Evolutionary conservation across 2,888 invertebrate species (phyloP).

Genomic region (Pelosia muscerda): DNA sequence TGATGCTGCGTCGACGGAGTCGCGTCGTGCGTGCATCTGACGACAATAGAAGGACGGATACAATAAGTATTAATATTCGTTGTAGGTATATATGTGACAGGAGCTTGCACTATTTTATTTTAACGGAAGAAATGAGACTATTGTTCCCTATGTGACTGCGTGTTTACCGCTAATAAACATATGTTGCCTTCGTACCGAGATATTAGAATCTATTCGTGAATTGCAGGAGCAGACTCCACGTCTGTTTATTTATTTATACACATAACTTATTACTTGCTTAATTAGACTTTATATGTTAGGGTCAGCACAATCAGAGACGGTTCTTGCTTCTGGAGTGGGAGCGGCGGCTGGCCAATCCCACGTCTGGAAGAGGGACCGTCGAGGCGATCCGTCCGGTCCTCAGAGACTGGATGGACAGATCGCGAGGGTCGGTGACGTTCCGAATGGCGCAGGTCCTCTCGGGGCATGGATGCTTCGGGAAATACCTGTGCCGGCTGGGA

Average conservation of each 20-base stretch:
- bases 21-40: slow-evolving; percentile 53
- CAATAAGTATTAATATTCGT: slow-evolving; percentile 63
- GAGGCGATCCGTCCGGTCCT: too few species aligned
- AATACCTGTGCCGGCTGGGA: too few species aligned
- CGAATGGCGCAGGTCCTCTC: too few species aligned
- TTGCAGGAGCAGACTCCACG: not conserved
- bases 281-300: not conserved
- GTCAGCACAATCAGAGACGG: too few species aligned
- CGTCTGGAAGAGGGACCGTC: too few species aligned
- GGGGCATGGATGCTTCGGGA: too few species aligned
- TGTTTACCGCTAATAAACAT: not conserved
- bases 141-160: not conserved
- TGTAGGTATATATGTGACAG: slow-evolving; percentile 41
- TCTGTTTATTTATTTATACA: not conserved
- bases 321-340: too few species aligned
- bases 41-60: slow-evolving; percentile 48
- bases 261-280: not conserved
- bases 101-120: slow-evolving; percentile 60
- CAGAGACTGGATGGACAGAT: too few species aligned
- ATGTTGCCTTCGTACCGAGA: not conserved
- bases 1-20: slow-evolving; percentile 42
- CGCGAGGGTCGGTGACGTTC: too few species aligned
- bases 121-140: slow-evolving; percentile 14
- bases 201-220: not conserved
- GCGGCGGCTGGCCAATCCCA: too few species aligned